Conservation (phyloP, 1,140 invertebrate genomes). For the Holotrichia oblita region DNA sequence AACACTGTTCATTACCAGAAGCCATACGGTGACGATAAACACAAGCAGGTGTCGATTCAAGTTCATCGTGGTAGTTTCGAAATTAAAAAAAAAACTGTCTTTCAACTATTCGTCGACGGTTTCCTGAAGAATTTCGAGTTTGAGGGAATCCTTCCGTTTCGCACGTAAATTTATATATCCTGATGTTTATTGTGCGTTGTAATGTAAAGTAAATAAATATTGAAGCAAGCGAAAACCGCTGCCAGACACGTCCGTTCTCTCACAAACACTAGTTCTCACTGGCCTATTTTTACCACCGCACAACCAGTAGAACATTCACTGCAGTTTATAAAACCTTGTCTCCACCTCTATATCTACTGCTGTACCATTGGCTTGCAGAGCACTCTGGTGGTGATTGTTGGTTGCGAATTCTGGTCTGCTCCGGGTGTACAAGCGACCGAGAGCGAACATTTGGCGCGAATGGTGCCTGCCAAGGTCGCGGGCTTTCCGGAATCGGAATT, state of each 20-base stretch:
- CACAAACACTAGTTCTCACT: conserved; percentile 50
- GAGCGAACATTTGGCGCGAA: background rate
- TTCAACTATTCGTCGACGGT: background rate
- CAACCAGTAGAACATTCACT: conserved; percentile 46
- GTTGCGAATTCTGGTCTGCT: background rate
- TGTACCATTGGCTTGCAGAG: conserved; percentile 42
- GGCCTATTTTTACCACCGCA: conserved; percentile 52
- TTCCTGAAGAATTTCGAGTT: background rate
- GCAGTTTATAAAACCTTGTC: conserved; percentile 54
- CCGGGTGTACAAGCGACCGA: conserved; percentile 31
- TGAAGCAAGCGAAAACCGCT: conserved; percentile 30
- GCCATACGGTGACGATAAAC: conserved; percentile 33
- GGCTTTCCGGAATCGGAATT: conserved; percentile 41
- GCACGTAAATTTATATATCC: background rate
- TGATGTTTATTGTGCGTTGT: background rate
- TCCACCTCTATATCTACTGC: conserved; percentile 44
- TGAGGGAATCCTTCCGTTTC: background rate
- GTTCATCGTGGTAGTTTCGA: conserved; percentile 39
- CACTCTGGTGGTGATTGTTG: conserved; percentile 39
- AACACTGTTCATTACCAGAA: conserved; percentile 43
- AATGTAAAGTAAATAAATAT: background rate
- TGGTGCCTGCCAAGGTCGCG: conserved; percentile 43
- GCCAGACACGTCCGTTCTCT: conserved; percentile 43
- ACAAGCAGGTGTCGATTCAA: conserved; percentile 35
- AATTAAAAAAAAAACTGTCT: background rate